Base-by-base conservation (phyloP, 1,140 invertebrate genomes). In the Coenobita brevimanus region DNA sequence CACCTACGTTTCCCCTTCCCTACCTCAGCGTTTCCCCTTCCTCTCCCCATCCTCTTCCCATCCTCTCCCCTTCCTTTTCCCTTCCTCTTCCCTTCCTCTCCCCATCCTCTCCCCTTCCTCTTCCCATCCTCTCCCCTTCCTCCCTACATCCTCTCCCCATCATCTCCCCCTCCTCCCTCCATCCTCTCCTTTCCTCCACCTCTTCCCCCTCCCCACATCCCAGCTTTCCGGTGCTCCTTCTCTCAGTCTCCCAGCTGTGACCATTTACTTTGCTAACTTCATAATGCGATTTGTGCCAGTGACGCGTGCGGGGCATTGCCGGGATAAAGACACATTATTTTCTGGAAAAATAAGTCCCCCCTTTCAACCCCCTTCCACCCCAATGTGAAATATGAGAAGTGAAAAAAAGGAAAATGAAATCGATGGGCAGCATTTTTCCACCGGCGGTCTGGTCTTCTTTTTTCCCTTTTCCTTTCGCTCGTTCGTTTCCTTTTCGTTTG, bases 261-360 rank as follows among this genome's bases (percentile, higher is more conserved):
- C 76, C 84, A 87, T 87, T 87, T 87, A 64, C 75, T 87, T 87
- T 86, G 64, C 83, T 64, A 79, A 87, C 84, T 80, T 69, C 60
- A 69, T 87, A 87, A 87, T 87, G 71, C 38, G 84, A 80, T 87
- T 87, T 76, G 41, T 1, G 75, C 30, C 17, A 6, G 64, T 38
- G 82, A 27, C 76, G 84, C 84, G 84, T 80, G 84, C 43, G 38
- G 21, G 21, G 27, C 38, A n/a, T 80, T 24, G n/a, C 27, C 15
- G 21, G 60, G 33, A 87, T 71, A 87, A 87, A 87, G 84, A 79
- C 84, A 30, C 60, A 79, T 87, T 87, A 87, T 87, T 87, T 87
- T 41, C 41, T 64, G 75, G 76, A 54, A 87, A 87, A 87, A 87
- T 87, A 87, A 33, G n/a, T 69, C 38, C 60, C 75, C 27, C 57